Base-by-base conservation (phyloP, 2,113 vertebrate species). In the Colistium nudipinnis region DNA sequence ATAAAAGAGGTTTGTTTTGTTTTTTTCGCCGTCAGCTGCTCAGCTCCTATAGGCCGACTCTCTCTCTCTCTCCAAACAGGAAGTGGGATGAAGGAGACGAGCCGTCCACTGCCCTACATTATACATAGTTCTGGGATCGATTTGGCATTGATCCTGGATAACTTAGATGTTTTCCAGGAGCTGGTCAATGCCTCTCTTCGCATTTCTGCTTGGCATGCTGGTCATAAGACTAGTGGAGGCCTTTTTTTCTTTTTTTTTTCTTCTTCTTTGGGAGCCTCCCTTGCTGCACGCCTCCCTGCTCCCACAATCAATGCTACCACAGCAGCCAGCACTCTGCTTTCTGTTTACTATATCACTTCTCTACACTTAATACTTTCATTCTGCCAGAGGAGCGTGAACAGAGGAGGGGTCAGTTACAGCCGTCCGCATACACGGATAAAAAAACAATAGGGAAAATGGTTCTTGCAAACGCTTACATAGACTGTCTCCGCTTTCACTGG, bases 81-180 rank as follows among this genome's bases (percentile, higher is more conserved):
- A 78, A 56, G 33, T 44, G 31, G 75, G 65, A 44, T 61, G 74
- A 76, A 62, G 55, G 31, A 82, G 66, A 65, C 81, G 54, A 62
- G 74, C 63, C 44, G 56, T 82, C 85, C 76, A 54, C 76, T 68
- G 72, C 74, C 75, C 88, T 91, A 88, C 91, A 92, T 93, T 92
- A 92, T 88, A 90, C 87, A 92, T 90, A 86, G 84, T 75, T 89
- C 64, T 67, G 76, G 73, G 87, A 92, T 93, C 92, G 89, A 92
- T 92, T 86, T 84, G 43, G 39, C 80, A 92, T 92, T 81, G 89
- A 93, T 92, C 84, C 79, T 59, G 78, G 86, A 89, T 88, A 84
- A 86, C 87, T 91, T 85, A 90, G 88, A 91, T 91, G 88, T 85
- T 91, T 91, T 92, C 86, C 89, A 91, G 90, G 85, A 78, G 84